These are phyloP conservation scores for Scomberomorus guttatus DNA, from an alignment of 2,797 vertebrate genomes.

Conservation along the genomic window DNA sequence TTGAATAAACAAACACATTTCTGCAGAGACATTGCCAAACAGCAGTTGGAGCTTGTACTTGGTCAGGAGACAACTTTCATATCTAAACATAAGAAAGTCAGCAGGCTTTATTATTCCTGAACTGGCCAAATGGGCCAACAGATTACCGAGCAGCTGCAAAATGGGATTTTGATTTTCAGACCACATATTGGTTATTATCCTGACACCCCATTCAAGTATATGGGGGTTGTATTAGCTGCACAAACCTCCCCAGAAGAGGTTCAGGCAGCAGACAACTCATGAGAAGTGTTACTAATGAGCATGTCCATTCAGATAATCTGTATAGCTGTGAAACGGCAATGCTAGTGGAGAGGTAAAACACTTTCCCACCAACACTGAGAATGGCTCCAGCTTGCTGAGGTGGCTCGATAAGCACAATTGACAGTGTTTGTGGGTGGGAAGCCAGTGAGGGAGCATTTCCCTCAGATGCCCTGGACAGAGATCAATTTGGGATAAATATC, in stretches of 20 bases:
- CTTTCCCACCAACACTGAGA: not conserved
- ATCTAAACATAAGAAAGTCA: slow-evolving; percentile 31
- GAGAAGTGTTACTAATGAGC: slow-evolving; percentile 1
- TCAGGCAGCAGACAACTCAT: not conserved
- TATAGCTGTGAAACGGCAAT: not conserved
- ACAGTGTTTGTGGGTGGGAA: not conserved
- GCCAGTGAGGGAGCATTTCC: not conserved
- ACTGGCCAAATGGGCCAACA: slow-evolving; percentile 42
- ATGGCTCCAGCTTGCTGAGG: not conserved
- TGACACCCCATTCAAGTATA: slow-evolving; percentile 24
- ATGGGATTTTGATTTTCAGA: slow-evolving; percentile 54
- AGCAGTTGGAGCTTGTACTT: slow-evolving; percentile 35
- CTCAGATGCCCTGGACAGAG: too few species aligned
- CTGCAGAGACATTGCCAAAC: slow-evolving; percentile 42
- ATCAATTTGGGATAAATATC: not conserved
- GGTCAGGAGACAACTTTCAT: slow-evolving; percentile 32
- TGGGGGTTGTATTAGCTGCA: not conserved
- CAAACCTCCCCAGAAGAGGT: not conserved
- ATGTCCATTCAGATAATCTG: slow-evolving; percentile 16
- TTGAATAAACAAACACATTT: slow-evolving; percentile 23
- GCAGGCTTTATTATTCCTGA: slow-evolving; percentile 32
- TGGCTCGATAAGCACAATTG: not conserved
- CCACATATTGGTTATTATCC: slow-evolving; percentile 49
- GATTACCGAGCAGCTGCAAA: slow-evolving; percentile 53
- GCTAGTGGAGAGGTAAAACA: not conserved